Conservation (phyloP, 2,113 vertebrate genomes). For the Brachypteracias leptosomus region DNA sequence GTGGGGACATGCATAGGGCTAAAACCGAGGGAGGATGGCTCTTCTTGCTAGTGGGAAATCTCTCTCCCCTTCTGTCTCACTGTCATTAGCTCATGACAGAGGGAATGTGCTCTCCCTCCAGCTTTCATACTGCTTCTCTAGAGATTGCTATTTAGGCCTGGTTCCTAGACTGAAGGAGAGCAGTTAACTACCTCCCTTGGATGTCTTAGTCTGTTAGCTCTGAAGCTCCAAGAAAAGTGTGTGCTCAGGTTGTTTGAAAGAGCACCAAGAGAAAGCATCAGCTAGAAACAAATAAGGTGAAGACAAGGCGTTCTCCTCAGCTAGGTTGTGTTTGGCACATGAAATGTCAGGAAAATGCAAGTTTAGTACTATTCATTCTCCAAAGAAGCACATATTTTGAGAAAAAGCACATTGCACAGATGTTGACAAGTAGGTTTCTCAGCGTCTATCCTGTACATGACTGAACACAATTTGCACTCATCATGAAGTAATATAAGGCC, state of each 20-base stretch:
- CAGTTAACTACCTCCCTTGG: not conserved
- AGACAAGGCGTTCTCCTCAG: not conserved
- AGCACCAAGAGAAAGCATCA: not conserved
- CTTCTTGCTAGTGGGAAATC: not conserved
- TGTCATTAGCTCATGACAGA: not conserved
- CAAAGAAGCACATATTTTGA: not conserved
- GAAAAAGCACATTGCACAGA: not conserved
- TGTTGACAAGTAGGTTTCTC: not conserved
- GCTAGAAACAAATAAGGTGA: not conserved
- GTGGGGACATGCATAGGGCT: not conserved
- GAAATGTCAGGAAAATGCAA: not conserved
- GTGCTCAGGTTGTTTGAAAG: not conserved
- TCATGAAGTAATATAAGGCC: not conserved
- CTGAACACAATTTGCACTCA: not conserved
- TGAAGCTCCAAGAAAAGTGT: not conserved
- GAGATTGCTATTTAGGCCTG: not conserved
- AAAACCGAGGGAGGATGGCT: not conserved
- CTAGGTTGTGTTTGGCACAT: not conserved
- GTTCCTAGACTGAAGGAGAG: not conserved
- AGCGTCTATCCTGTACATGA: not conserved
- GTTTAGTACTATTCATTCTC: not conserved
- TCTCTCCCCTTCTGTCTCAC: not conserved
- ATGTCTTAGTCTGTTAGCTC: not conserved
- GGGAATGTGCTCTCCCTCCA: not conserved
- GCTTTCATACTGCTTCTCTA: not conserved